These are phyloP conservation scores for Apis laboriosa DNA, from an alignment of 1,140 invertebrate species.

Conservation along the genomic window DNA sequence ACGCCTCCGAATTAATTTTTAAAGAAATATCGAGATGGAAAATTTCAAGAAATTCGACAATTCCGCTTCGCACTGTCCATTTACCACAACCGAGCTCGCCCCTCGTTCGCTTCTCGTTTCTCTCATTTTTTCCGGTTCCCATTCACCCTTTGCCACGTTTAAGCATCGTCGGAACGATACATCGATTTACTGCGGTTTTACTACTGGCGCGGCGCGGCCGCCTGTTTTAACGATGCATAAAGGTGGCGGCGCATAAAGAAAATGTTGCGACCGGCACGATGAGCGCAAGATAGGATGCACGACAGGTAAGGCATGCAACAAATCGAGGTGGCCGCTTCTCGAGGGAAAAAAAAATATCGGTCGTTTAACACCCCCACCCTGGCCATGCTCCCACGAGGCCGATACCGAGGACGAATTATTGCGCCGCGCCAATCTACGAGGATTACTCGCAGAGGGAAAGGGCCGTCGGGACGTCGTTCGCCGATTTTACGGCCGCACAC, in stretches of 20 bases:
- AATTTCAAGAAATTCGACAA: neutral
- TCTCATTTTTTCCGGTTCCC: neutral
- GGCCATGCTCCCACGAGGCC: conserved; percentile 38
- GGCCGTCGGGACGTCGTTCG: conserved; percentile 52
- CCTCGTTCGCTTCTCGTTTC: neutral
- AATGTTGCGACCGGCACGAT: conserved; percentile 9
- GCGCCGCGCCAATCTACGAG: conserved; percentile 61
- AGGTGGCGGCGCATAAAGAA: conserved; percentile 33
- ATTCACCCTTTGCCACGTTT: neutral
- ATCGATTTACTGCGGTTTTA: conserved; percentile 59
- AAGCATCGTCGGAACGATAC: conserved; percentile 36
- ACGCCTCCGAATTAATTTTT: neutral
- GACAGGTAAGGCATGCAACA: conserved; percentile 43
- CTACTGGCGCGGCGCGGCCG: conserved; percentile 14
- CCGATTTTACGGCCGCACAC: conserved; percentile 57
- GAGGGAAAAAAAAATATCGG: conserved; percentile 46
- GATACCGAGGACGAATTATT: conserved; percentile 64
- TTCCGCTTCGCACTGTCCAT: neutral
- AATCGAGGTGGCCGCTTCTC: conserved; percentile 48
- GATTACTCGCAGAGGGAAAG: conserved; percentile 57
- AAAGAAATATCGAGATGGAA: no score
- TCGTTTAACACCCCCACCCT: conserved; percentile 52
- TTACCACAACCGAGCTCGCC: neutral
- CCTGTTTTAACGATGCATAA: conserved; percentile 53
- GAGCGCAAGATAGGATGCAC: conserved; percentile 43